Conservation (phyloP, 2,888 invertebrate genomes). For the Teleogryllus oceanicus region DNA sequence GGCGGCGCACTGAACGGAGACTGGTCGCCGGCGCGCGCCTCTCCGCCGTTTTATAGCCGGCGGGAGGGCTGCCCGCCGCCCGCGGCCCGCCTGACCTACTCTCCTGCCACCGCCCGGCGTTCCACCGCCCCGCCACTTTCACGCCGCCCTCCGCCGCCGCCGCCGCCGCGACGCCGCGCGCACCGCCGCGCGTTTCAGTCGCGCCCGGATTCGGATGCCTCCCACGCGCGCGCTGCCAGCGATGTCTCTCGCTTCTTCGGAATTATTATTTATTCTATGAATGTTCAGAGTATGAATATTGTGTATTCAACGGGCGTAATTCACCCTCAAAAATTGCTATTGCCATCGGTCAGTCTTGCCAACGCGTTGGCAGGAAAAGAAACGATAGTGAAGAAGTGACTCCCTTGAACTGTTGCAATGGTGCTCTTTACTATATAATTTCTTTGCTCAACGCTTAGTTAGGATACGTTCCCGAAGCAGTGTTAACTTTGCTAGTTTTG, state of each 20-base stretch:
- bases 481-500: too few relatives aligned
- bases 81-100: slow-evolving; percentile 18
- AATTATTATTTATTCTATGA: too few relatives aligned
- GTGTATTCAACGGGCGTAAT: too few relatives aligned
- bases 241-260: neutral
- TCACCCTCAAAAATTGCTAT: too few relatives aligned
- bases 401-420: too few relatives aligned
- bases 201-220: neutral
- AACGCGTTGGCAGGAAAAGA: too few relatives aligned
- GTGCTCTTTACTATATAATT: too few relatives aligned
- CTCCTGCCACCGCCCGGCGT: neutral
- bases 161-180: neutral
- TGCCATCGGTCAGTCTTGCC: too few relatives aligned
- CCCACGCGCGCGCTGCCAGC: neutral
- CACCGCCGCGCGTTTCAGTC: neutral
- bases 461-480: too few relatives aligned
- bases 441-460: too few relatives aligned
- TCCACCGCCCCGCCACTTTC: neutral
- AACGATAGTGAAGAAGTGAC: too few relatives aligned
- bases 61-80: neutral
- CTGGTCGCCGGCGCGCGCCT: neutral
- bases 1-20: neutral
- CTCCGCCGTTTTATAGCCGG: slow-evolving; percentile 10
- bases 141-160: neutral
- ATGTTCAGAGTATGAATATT: too few relatives aligned